Evolutionary conservation across 2,113 vertebrate genomes (phyloP).

Genomic region (Macroglossus sobrinus): DNA sequence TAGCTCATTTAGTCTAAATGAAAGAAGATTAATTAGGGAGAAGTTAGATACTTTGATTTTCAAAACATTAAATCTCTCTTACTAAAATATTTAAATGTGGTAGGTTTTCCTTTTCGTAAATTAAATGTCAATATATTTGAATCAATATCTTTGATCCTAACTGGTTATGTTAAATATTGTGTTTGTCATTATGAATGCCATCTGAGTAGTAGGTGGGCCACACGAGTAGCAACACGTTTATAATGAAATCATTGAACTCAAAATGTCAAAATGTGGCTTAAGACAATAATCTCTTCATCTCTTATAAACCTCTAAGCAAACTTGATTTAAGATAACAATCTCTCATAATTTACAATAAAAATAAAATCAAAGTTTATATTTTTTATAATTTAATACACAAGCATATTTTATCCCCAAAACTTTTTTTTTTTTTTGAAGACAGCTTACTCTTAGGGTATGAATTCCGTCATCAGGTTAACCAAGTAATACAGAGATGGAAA

Average conservation of each 20-base stretch:
- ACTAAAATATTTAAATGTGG: constrained; percentile 40
- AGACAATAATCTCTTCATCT: constrained; percentile 7
- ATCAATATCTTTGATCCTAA: constrained; percentile 11
- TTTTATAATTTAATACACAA: constrained; percentile 42
- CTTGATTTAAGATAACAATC: constrained; percentile 56
- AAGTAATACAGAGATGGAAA: constrained; percentile 4
- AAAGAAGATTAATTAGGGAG: constrained; percentile 24
- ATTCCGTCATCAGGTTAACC: not conserved
- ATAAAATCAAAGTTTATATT: constrained; percentile 37
- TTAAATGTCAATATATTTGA: constrained; percentile 49
- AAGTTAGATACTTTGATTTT: not conserved
- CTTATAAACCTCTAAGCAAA: constrained; percentile 36
- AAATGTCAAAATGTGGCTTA: not conserved
- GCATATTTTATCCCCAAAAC: constrained; percentile 43
- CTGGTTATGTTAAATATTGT: not conserved
- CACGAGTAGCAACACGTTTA: not conserved
- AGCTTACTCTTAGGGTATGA: constrained; percentile 45
- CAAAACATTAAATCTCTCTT: constrained; percentile 48
- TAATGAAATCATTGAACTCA: not conserved
- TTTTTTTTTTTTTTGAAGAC: not conserved
- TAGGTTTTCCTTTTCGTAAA: constrained; percentile 28
- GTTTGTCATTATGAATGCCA: constrained; percentile 6
- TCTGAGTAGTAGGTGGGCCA: not conserved
- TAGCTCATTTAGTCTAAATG: constrained; percentile 51
- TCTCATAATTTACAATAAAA: constrained; percentile 73